A percentile compares a stretch with the other conserved stretches of the same genome.
Conservation (phyloP, 2,797 vertebrate genomes). For the Peromyscus melanophrys region DNA sequence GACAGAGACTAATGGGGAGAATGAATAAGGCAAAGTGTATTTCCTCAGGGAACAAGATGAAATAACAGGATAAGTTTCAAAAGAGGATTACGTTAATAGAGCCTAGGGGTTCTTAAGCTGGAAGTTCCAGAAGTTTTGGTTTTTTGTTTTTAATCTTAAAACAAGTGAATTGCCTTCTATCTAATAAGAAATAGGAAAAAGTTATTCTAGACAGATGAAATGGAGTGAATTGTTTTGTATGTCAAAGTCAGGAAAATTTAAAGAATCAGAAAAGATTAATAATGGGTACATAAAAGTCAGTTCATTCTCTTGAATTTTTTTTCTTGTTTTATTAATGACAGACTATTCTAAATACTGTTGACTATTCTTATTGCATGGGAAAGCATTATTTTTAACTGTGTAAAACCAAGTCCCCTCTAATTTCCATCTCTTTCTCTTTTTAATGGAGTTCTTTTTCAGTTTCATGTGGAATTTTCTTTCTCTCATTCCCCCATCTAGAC, state of each 20-base stretch:
- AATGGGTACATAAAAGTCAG: background rate
- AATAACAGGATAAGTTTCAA: background rate
- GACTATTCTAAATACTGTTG: background rate
- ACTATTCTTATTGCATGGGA: background rate
- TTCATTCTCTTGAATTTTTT: background rate
- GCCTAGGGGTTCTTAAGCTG: background rate
- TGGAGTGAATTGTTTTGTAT: background rate
- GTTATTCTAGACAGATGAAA: background rate
- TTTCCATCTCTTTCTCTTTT: background rate
- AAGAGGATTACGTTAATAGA: conserved; percentile 25
- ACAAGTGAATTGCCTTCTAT: background rate
- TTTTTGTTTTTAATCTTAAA: background rate
- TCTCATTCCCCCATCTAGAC: background rate
- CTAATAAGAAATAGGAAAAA: background rate
- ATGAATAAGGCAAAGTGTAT: conserved; percentile 5
- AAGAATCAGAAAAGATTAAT: background rate
- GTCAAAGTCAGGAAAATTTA: background rate
- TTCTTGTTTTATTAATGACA: background rate
- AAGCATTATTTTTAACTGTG: background rate
- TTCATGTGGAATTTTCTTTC: background rate
- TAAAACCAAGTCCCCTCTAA: background rate
- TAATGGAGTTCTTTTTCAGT: background rate
- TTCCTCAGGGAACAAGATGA: background rate
- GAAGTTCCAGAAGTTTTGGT: background rate
- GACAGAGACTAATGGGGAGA: background rate